Evolutionary conservation across 1,140 invertebrate species (phyloP).

Genomic region (Leptestheria dahalacensis): DNA sequence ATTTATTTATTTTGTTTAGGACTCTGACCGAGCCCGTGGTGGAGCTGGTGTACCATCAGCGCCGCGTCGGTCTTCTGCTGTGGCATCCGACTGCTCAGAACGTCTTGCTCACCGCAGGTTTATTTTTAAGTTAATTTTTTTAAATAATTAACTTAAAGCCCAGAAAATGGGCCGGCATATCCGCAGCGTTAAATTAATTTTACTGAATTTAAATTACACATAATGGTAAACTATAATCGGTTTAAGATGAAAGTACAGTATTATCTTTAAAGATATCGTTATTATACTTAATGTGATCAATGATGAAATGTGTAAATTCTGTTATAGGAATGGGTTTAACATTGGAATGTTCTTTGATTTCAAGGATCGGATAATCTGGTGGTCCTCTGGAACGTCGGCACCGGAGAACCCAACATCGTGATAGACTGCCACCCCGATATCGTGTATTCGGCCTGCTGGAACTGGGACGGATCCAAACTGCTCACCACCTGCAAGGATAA

Average conservation of each 20-base stretch:
- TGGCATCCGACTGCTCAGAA: slow-evolving; percentile 97
- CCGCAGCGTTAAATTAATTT: no score
- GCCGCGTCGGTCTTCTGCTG: slow-evolving; percentile 84
- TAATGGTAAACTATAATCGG: no score
- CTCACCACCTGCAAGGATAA: slow-evolving; percentile 97
- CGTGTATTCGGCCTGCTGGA: slow-evolving; percentile 91
- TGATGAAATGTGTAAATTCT: no score
- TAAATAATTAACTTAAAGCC: no score
- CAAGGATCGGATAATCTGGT: slow-evolving; percentile 50
- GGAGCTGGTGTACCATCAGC: slow-evolving; percentile 83
- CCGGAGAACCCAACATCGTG: slow-evolving; percentile 78
- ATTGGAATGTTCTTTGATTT: not conserved
- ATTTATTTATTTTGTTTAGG: slow-evolving; percentile 22
- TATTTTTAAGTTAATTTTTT: no score
- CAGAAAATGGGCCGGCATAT: no score
- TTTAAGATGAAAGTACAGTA: no score
- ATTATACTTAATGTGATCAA: no score
- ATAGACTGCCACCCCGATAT: slow-evolving; percentile 90
- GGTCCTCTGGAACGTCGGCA: slow-evolving; percentile 90
- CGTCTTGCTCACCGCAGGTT: slow-evolving; percentile 80
- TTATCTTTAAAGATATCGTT: no score
- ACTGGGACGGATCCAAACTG: slow-evolving; percentile 88
- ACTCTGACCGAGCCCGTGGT: slow-evolving; percentile 88
- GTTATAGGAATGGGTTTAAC: no score
- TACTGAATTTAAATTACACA: no score